Conservation (phyloP, 2,797 vertebrate species). For the Typhlichthys subterraneus region DNA sequence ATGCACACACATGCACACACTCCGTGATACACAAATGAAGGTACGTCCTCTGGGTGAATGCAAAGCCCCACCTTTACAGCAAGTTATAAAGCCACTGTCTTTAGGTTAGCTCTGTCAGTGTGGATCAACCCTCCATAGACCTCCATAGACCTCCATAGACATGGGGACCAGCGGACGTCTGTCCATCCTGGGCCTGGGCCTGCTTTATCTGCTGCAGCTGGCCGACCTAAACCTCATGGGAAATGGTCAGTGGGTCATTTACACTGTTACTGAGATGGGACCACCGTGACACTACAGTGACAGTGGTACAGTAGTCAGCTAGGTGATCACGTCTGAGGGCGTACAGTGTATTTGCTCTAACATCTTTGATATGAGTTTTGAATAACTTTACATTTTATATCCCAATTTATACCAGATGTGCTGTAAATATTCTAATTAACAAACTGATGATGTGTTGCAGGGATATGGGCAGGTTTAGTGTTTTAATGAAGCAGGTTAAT, state of each 20-base stretch:
- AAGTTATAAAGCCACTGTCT: conserved; percentile 46
- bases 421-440: too few species aligned
- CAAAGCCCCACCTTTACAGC: conserved; percentile 45
- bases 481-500: too few species aligned
- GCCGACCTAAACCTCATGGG: conserved; percentile 39
- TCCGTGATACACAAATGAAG: background rate
- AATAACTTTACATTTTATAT: too few species aligned
- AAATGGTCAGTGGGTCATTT: conserved; percentile 52
- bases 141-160: conserved; percentile 27
- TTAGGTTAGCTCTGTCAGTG: conserved; percentile 37
- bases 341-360: too few species aligned
- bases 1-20: background rate
- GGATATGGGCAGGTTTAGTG: too few species aligned
- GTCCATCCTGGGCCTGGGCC: conserved; percentile 29
- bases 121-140: conserved; percentile 32
- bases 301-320: too few species aligned
- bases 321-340: too few species aligned
- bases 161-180: conserved; percentile 62
- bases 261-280: background rate
- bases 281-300: too few species aligned
- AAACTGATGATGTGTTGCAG: too few species aligned
- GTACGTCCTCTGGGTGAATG: background rate
- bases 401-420: too few species aligned
- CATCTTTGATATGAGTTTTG: too few species aligned
- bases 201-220: conserved; percentile 56